Percentiles rank a stretch among this genome's conserved stretches.
These are phyloP conservation scores for Clitarchus hookeri DNA, from an alignment of 2,888 invertebrate species.

Conservation along the genomic window DNA sequence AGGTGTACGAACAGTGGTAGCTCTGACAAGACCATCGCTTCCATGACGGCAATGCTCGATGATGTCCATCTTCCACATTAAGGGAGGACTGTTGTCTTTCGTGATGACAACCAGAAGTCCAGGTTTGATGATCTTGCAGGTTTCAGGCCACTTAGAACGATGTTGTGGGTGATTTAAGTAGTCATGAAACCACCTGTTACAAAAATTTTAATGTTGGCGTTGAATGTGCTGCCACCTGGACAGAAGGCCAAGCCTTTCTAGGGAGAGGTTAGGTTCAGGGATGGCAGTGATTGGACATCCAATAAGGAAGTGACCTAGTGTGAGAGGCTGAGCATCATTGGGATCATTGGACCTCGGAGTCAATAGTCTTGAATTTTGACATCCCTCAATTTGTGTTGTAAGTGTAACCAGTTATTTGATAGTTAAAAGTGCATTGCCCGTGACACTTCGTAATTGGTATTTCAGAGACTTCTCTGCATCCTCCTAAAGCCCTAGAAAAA, in stretches of 20 bases:
- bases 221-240: not conserved
- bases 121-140: not conserved
- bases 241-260: not conserved
- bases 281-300: too few species aligned
- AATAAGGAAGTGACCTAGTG: conserved; percentile 49
- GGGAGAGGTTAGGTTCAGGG: not conserved
- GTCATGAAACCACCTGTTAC: not conserved
- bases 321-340: conserved; percentile 42
- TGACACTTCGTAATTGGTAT: not conserved
- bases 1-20: too few species aligned
- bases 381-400: conserved; percentile 49
- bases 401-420: conserved; percentile 47
- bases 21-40: too few species aligned
- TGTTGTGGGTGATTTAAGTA: not conserved
- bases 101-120: not conserved
- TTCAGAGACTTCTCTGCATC: not conserved
- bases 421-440: not conserved
- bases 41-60: too few species aligned
- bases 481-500: not conserved
- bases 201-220: not conserved
- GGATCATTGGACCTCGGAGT: conserved; percentile 47
- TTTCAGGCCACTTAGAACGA: not conserved
- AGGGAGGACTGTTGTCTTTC: not conserved
- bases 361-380: conserved; percentile 39
- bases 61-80: not conserved